Evolutionary conservation across 2,888 invertebrate genomes (phyloP), one percentile per base, ranked within the genome.

Genomic region (Melanargia galathea): DNA sequence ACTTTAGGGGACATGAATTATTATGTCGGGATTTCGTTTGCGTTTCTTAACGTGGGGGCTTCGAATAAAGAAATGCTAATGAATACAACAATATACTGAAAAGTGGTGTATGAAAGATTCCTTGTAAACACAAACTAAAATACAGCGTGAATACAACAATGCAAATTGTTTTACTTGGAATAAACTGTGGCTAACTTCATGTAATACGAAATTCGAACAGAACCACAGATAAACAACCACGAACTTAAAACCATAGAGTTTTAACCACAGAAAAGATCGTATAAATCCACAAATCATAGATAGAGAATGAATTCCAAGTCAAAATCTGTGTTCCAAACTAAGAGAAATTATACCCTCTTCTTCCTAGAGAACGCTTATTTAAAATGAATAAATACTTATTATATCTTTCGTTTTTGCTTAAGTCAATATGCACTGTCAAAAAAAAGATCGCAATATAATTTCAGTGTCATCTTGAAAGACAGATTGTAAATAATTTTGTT

Each of bases 1-100:
- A 89, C 89, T 82, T 77, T 75, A 74, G 71, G 74, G 75, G 76
- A 84, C 86, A 88, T 86, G 75, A 78, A 84, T 79, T 77, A 71
- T 72, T 65, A 51, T 64, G 66, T 62, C 52, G 26, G 22, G 51
- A 55, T 66, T 66, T 63, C 62, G 54, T 64, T 65, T 51, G 57
- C 58, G 70, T 62, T 66, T 66, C 72, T 65, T 73, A 78, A 74
- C 70, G 70, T 69, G 61, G 69, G 65, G 70, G 70, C 69, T 72
- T 62, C 71, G n/a, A 64, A 64, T 64, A 62, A 59, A 52, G 62
- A 70, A 63, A 66, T 69, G 48, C 72, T 65, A 73, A 69, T 63
- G 66, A 61, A 69, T 24, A 67, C 70, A n/a, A 33, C 57, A 16
- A 2, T 18, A 7, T 8, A 35, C 33, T 35, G 33, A 33, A 18